Percentiles rank a stretch among this genome's conserved stretches.
Conservation (phyloP, 2,888 invertebrate genomes). For the Diadromus collaris region DNA sequence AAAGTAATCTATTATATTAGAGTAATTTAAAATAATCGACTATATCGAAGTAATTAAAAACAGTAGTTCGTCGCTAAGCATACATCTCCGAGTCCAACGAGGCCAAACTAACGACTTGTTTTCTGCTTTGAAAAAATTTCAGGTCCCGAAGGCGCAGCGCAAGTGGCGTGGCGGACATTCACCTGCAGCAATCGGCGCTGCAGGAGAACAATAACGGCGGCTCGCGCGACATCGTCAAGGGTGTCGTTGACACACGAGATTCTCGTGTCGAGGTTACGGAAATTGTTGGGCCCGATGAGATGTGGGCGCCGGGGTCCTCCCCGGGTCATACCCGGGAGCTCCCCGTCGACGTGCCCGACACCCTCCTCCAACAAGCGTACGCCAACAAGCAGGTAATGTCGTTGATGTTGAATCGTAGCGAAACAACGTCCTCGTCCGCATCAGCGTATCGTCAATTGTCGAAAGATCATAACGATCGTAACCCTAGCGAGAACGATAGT, state of each 20-base stretch:
- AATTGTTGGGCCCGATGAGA: constrained; percentile 80
- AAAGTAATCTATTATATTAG: neutral
- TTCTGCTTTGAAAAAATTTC: constrained; percentile 74
- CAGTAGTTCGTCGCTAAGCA: neutral
- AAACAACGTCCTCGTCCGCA: constrained; percentile 54
- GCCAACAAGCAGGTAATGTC: constrained; percentile 80
- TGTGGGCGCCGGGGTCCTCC: constrained; percentile 78
- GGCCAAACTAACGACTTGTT: neutral
- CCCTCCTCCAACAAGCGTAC: constrained; percentile 79
- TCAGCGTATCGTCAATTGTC: constrained; percentile 76
- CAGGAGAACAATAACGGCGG: constrained; percentile 81
- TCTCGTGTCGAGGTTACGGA: constrained; percentile 76
- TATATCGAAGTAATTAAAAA: neutral
- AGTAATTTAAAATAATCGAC: neutral
- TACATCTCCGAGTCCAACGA: neutral
- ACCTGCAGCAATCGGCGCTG: constrained; percentile 85
- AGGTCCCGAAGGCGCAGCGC: constrained; percentile 91
- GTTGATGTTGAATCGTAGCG: constrained; percentile 61
- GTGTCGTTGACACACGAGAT: constrained; percentile 73
- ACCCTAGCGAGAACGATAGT: constrained; percentile 75
- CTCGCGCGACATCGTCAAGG: constrained; percentile 81
- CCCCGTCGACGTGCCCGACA: constrained; percentile 99
- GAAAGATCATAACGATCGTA: constrained; percentile 80
- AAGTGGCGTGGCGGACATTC: constrained; percentile 91
- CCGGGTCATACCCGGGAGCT: constrained; percentile 96